A percentile compares a stretch with the other conserved stretches of the same genome.
Evolutionary conservation across 2,113 vertebrate species (phyloP).

Genomic region (Hypanus sabinus): DNA sequence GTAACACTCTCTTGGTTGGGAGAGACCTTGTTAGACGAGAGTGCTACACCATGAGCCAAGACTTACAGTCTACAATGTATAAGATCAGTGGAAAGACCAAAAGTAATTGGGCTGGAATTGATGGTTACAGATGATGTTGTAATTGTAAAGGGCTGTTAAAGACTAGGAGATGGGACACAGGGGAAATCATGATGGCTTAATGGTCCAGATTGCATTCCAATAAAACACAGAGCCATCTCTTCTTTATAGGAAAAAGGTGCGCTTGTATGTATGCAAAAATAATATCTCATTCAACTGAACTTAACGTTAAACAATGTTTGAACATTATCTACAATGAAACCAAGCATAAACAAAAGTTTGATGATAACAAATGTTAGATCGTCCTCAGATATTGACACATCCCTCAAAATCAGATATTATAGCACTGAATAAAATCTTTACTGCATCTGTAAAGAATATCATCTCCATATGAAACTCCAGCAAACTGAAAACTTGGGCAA

Average conservation of each 20-base stretch:
- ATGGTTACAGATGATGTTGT: background rate
- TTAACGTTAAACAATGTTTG: background rate
- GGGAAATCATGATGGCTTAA: no score
- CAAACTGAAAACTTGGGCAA: no score
- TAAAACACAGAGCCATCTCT: background rate
- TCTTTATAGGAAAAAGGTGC: background rate
- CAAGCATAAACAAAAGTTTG: background rate
- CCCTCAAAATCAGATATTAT: no score
- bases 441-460: no score
- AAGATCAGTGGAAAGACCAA: background rate
- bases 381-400: background rate
- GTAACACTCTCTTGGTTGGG: background rate
- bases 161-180: background rate
- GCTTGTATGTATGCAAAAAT: slow-evolving; percentile 47
- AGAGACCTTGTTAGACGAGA: background rate
- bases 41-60: background rate
- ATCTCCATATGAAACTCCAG: no score
- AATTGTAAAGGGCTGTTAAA: background rate
- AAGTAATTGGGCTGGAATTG: background rate
- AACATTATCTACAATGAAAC: background rate
- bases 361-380: background rate
- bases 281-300: slow-evolving; percentile 49
- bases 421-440: no score
- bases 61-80: background rate
- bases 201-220: background rate